phyloP scores from a whole-genome alignment of 2,113 vertebrate species.

The Rhinoderma darwinii region DNA sequence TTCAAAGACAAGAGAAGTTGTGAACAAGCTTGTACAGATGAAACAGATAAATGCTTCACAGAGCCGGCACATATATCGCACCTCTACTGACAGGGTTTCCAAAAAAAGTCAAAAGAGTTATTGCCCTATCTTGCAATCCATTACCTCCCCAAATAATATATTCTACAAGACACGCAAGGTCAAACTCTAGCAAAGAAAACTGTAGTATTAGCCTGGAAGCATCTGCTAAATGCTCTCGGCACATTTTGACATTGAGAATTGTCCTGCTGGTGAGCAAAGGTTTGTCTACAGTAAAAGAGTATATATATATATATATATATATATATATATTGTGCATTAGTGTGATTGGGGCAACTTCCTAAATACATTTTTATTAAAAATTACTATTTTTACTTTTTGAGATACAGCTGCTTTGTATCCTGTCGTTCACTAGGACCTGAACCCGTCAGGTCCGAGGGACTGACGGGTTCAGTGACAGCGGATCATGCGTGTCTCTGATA shows the following conservation, averaged over 20 bases:
- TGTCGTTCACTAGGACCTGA: too few species aligned
- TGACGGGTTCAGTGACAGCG: too few species aligned
- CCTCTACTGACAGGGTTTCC: slow-evolving; percentile 24
- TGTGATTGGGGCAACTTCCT: too few species aligned
- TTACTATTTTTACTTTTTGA: too few species aligned
- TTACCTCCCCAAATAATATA: slow-evolving; percentile 31
- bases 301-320: too few species aligned
- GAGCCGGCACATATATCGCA: slow-evolving; percentile 24
- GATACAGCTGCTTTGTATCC: too few species aligned
- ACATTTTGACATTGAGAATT: neutral
- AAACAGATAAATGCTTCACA: neutral
- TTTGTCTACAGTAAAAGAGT: neutral
- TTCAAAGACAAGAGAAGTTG: neutral
- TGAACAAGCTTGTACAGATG: slow-evolving; percentile 27
- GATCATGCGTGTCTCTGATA: too few species aligned
- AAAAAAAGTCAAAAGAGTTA: slow-evolving; percentile 2
- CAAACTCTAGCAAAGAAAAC: slow-evolving; percentile 5
- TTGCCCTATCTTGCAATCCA: slow-evolving; percentile 20
- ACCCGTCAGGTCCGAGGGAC: too few species aligned
- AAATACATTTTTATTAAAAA: too few species aligned
- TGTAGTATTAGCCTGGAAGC: neutral
- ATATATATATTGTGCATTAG: too few species aligned
- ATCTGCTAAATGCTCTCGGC: neutral
- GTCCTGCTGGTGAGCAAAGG: neutral
- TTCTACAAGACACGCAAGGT: slow-evolving; percentile 37